Percentiles rank a stretch among this genome's conserved stretches.
Conservation (phyloP, 2,888 invertebrate genomes). For the Pristionchus fissidentatus region DNA sequence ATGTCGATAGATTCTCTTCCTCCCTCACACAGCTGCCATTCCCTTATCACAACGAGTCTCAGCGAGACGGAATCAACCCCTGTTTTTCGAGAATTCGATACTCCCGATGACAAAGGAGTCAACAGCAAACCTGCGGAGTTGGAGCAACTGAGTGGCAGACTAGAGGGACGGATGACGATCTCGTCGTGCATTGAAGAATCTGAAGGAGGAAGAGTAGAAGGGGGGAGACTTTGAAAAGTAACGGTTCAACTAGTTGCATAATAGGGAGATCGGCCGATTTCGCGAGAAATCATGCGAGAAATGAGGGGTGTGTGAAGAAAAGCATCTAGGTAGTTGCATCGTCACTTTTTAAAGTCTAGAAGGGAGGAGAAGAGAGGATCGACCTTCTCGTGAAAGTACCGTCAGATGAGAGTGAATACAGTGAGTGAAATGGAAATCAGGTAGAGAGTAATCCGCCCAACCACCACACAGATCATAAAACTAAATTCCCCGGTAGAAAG, state of each 20-base stretch:
- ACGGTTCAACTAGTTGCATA: no score
- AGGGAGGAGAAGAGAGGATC: background rate
- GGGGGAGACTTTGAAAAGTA: slow-evolving; percentile 11
- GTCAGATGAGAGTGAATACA: background rate
- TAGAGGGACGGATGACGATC: slow-evolving; percentile 29
- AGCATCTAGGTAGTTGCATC: no score
- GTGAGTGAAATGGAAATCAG: slow-evolving; percentile 7
- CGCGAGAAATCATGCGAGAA: no score
- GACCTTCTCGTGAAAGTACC: slow-evolving; percentile 11
- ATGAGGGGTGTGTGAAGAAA: no score
- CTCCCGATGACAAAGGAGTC: background rate
- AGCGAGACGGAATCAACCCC: background rate
- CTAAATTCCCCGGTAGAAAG: background rate
- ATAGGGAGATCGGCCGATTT: no score
- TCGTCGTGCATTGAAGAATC: slow-evolving; percentile 35
- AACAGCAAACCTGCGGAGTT: background rate
- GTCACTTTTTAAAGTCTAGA: no score
- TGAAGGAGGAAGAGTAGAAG: no score
- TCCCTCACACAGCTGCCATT: slow-evolving; percentile 6
- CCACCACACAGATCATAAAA: background rate
- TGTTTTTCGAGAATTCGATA: background rate
- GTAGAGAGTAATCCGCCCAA: slow-evolving; percentile 28
- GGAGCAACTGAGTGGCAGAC: background rate
- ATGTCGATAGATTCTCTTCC: background rate
- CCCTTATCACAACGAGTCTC: slow-evolving; percentile 18